These are phyloP conservation scores for Myotis davidii DNA, from an alignment of 2,113 vertebrate species.

Conservation along the genomic window DNA sequence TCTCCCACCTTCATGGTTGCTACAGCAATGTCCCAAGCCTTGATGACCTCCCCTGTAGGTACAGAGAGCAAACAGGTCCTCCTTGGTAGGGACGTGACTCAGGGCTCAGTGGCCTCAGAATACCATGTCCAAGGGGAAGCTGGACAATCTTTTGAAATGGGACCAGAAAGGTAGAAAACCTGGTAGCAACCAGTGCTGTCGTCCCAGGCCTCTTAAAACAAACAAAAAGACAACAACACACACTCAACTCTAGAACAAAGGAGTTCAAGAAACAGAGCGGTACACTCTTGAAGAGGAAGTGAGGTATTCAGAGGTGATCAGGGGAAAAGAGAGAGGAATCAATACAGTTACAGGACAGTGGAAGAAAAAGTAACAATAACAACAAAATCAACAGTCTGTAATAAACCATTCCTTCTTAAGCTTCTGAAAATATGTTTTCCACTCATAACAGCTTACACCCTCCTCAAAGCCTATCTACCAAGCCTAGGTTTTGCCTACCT, in stretches of 20 bases:
- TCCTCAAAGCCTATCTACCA: neutral
- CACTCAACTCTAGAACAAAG: neutral
- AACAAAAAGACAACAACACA: neutral
- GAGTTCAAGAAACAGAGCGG: slow-evolving; percentile 8
- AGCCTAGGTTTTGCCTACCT: slow-evolving; percentile 85
- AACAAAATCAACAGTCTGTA: neutral
- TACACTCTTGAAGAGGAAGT: neutral
- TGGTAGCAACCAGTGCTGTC: neutral
- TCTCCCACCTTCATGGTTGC: slow-evolving; percentile 97
- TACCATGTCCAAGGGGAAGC: neutral
- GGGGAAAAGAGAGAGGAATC: neutral
- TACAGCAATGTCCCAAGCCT: slow-evolving; percentile 97
- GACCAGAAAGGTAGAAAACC: neutral
- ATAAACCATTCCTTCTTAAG: neutral
- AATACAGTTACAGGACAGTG: neutral
- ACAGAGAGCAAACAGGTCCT: slow-evolving; percentile 24
- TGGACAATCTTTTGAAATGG: neutral
- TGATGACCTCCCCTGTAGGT: slow-evolving; percentile 94
- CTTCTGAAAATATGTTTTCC: neutral
- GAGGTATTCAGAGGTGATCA: neutral
- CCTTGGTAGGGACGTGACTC: neutral
- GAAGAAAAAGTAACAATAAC: neutral
- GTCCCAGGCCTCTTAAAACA: neutral
- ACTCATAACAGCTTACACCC: neutral
- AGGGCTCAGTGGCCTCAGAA: neutral